Evolutionary conservation across 1,140 invertebrate genomes (phyloP).

Genomic region (Rhyzopertha dominica): DNA sequence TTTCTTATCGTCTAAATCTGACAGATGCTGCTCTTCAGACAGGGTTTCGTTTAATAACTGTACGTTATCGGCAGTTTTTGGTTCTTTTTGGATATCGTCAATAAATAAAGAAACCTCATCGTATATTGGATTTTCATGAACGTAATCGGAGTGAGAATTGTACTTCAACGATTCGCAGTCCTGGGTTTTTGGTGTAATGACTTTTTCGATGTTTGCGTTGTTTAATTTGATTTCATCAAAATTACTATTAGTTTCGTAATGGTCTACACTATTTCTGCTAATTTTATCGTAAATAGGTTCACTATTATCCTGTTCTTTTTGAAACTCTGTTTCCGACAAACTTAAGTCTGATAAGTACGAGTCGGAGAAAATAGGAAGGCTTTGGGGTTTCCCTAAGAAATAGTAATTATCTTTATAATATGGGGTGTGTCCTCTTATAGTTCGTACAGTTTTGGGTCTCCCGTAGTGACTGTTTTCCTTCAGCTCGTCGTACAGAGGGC

Average conservation of each 20-base stretch:
- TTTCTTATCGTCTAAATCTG: no score
- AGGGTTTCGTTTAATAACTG: conserved; percentile 8
- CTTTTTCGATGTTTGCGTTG: conserved; percentile 32
- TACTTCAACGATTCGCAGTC: conserved; percentile 8
- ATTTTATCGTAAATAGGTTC: no score
- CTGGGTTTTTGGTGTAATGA: conserved; percentile 2
- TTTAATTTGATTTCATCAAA: conserved; percentile 38
- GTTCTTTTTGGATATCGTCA: no score
- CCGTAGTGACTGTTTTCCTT: conserved; percentile 20
- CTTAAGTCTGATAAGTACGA: conserved; percentile 9
- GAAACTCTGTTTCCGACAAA: no score
- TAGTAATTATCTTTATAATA: conserved; percentile 16
- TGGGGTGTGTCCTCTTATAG: conserved; percentile 36
- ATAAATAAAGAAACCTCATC: conserved; percentile 25
- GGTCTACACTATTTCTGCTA: conserved; percentile 25
- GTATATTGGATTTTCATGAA: conserved; percentile 29
- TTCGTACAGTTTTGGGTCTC: conserved; percentile 30
- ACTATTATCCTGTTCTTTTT: no score
- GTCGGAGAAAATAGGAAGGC: conserved; percentile 19
- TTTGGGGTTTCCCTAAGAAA: conserved; percentile 22
- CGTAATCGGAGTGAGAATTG: conserved; percentile 18
- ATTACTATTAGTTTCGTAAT: conserved; percentile 36
- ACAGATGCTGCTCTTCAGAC: no score
- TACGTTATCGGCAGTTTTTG: no score
- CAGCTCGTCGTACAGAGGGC: conserved; percentile 28